Base-by-base conservation (phyloP, 2,113 vertebrate species). In the Scytalopus superciliaris region DNA sequence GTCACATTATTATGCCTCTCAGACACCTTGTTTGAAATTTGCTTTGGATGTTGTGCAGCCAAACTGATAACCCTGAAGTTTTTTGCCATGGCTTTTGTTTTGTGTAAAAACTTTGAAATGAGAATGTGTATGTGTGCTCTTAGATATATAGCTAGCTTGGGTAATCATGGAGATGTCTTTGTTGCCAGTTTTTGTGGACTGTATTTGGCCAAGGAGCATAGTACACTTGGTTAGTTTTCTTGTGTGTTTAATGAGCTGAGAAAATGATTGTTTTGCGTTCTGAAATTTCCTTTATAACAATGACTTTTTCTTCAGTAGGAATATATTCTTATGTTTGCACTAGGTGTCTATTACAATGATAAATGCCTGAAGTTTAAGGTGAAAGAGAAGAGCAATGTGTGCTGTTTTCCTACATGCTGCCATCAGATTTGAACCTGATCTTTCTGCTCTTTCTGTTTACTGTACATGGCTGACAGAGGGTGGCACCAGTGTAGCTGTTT, bases 41-140 rank as follows among this genome's bases (percentile, higher is more conserved):
- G 57, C 45, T 90, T 67, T 89, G 67, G 39, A 30, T 81, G 31
- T 85, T 84, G 78, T 93, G 93, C 84, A 89, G 42, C 95, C 90
- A 82, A 53, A 72, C 55, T 89, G 94, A 95, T 95, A 97, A 88
- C 60, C 49, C 33, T 68, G 60, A 80, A 73, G 17, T 33, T 60
- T 79, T 86, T 89, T 91, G 35, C 35, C 72, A 35, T 40, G 63
- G 55, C 25, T 66, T 62, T 88, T 68, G 35, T 89, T 89, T 64
- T 69, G 12, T 78, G 9, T 70, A 21, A 72, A 92, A 95, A 44
- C 40, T 89, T 93, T 2, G 24, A 44, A 37, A 37, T 63, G 42
- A 69, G 19, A 33, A 9, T 30, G 5, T 72, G 4, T 55, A 24
- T 22, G 7, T 49, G 30, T 91, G 14, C 33, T 90, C 31, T 50